A percentile compares a stretch with the other conserved stretches of the same genome.
These are phyloP conservation scores for Ametastegia equiseti DNA, from an alignment of 2,888 invertebrate species.

Conservation along the genomic window DNA sequence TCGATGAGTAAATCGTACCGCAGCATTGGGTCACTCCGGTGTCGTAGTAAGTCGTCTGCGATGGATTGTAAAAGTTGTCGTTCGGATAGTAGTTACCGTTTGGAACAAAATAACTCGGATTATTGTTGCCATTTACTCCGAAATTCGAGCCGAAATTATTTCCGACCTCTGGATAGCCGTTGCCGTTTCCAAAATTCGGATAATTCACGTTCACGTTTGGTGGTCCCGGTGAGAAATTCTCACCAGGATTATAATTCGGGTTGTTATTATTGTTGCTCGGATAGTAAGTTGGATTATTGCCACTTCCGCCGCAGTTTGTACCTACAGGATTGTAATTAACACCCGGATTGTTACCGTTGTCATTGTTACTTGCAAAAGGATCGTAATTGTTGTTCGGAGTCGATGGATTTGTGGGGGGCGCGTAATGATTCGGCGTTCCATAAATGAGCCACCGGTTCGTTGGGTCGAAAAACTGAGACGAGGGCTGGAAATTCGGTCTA, in stretches of 20 bases:
- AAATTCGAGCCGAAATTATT: constrained; percentile 43
- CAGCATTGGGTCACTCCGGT: constrained; percentile 60
- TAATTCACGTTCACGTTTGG: background rate
- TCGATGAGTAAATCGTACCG: constrained; percentile 54
- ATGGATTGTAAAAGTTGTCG: background rate
- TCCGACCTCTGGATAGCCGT: constrained; percentile 35
- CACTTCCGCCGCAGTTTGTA: constrained; percentile 7
- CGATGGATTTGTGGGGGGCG: background rate
- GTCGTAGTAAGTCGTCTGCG: constrained; percentile 22
- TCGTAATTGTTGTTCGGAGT: background rate
- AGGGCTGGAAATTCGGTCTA: background rate
- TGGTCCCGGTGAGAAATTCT: background rate
- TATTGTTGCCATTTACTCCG: constrained; percentile 43
- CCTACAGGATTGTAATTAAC: background rate
- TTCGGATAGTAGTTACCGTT: constrained; percentile 7
- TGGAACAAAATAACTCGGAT: background rate
- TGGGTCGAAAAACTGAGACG: background rate
- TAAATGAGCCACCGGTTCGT: background rate
- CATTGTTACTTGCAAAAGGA: background rate
- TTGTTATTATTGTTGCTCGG: background rate
- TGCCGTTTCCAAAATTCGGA: constrained; percentile 24
- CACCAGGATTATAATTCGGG: background rate
- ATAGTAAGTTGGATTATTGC: background rate
- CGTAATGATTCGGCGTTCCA: background rate
- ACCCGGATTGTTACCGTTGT: constrained; percentile 9